Percentiles rank a stretch among this genome's conserved stretches.
Evolutionary conservation across 2,797 vertebrate genomes (phyloP).

Genomic region (Phoxinus dragarum): DNA sequence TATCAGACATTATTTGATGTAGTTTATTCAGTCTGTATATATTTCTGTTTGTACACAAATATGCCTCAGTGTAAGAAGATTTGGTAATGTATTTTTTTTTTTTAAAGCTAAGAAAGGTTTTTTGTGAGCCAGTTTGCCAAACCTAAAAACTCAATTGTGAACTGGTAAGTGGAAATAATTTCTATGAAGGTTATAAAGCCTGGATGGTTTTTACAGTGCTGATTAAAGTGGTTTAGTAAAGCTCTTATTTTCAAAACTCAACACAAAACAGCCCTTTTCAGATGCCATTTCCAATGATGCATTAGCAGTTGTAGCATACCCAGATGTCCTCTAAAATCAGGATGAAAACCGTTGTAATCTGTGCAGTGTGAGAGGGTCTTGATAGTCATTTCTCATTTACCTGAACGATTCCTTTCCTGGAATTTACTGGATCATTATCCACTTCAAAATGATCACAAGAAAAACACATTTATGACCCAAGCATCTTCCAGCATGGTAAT

Average conservation of each 20-base stretch:
- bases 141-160: not conserved
- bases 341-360: not conserved
- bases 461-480: conserved; percentile 2
- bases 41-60: not conserved
- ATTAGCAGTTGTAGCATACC: conserved; percentile 3
- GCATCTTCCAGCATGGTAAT: not conserved
- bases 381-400: conserved; percentile 22
- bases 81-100: not conserved
- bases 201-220: not conserved
- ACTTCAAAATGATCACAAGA: not conserved
- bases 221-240: conserved; percentile 9
- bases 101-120: not conserved
- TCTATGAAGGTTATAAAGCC: not conserved
- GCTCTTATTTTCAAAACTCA: not conserved
- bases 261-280: conserved; percentile 13
- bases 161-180: not conserved
- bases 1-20: not conserved
- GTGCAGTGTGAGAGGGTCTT: not conserved
- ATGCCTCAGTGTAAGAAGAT: not conserved
- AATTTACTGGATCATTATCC: conserved; percentile 23
- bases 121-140: not conserved
- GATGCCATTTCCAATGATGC: not conserved
- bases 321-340: conserved; percentile 22
- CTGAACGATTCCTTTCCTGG: not conserved
- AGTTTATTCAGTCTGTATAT: not conserved